Percentiles rank a stretch among this genome's conserved stretches.
phyloP scores from a whole-genome alignment of 2,113 vertebrate genomes.

The Calypte anna region DNA sequence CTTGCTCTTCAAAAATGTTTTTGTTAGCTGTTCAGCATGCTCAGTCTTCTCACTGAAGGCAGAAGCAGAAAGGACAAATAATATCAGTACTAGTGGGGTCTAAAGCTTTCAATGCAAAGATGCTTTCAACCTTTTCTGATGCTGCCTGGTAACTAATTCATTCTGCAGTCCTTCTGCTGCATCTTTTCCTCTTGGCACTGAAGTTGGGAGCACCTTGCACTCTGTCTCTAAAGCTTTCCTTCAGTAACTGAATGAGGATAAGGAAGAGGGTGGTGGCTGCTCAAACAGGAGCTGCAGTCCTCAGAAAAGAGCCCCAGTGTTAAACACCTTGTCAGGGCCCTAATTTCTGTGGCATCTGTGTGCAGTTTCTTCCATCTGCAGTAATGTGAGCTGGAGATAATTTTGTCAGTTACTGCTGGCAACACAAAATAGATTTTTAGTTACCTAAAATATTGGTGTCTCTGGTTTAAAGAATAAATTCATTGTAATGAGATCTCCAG shows the following conservation, averaged over 20 bases:
- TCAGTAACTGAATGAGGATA: background rate
- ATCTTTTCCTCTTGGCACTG: background rate
- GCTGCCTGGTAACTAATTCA: slow-evolving; percentile 35
- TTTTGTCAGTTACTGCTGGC: background rate
- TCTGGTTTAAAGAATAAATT: slow-evolving; percentile 10
- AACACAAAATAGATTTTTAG: background rate
- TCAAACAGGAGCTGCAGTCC: background rate
- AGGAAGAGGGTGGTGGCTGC: background rate
- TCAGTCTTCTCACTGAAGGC: slow-evolving; percentile 24
- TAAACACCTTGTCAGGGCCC: background rate
- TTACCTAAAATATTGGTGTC: background rate
- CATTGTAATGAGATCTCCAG: background rate
- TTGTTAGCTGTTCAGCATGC: background rate
- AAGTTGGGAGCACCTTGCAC: background rate
- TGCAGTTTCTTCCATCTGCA: slow-evolving; percentile 8
- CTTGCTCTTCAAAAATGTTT: background rate
- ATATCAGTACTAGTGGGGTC: slow-evolving; percentile 8
- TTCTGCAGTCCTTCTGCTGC: slow-evolving; percentile 1
- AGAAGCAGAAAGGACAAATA: slow-evolving; percentile 29
- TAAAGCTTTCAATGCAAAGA: background rate
- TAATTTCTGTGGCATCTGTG: background rate
- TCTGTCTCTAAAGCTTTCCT: background rate
- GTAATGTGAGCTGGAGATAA: background rate
- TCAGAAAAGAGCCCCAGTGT: background rate
- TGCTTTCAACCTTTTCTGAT: background rate